Evolutionary conservation across 1,140 invertebrate species (phyloP), one percentile per base, ranked within the genome.

Genomic region (Chionoecetes opilio): DNA sequence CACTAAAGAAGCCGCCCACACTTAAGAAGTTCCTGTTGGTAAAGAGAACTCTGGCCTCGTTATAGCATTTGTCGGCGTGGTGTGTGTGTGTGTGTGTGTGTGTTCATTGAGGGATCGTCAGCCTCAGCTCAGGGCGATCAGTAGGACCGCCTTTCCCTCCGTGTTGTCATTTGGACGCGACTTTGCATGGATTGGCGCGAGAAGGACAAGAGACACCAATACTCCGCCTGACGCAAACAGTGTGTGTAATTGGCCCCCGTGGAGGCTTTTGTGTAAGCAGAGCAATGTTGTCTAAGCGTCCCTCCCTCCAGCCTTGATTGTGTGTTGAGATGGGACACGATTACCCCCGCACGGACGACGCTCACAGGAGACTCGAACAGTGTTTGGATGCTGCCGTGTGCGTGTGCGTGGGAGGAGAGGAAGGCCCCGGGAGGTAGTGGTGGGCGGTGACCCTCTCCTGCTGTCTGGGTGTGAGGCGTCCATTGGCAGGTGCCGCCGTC

Each of bases 141-240:
- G n/a, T n/a, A n/a, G n/a, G n/a, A n/a, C n/a, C n/a, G n/a, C n/a
- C n/a, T n/a, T n/a, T n/a, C n/a, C 63, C n/a, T 0, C 63, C 63
- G n/a, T n/a, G 63, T n/a, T 75, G 63, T n/a, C 63, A 75, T 75
- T 75, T 75, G 21, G n/a, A 26, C 63, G 63, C 21, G 63, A 75
- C 63, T 75, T 75, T 75, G 63, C n/a, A 75, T 75, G 63, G n/a
- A 75, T 75, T 75, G 63, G 63, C 63, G n/a, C 63, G 21, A 26
- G 63, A 75, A 75, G 63, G 63, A 75, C 63, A 75, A 26, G 63
- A 75, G 63, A 5, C 63, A 75, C 21, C 63, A 75, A 75, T 75
- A 75, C 63, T 75, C 63, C 63, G 63, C 63, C 63, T 75, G 63
- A 75, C 63, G 63, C 63, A 75, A 75, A 75, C 63, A 75, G 63